A percentile compares a stretch with the other conserved stretches of the same genome.
Conservation (phyloP, 2,797 vertebrate species). For the Myotis myotis region DNA sequence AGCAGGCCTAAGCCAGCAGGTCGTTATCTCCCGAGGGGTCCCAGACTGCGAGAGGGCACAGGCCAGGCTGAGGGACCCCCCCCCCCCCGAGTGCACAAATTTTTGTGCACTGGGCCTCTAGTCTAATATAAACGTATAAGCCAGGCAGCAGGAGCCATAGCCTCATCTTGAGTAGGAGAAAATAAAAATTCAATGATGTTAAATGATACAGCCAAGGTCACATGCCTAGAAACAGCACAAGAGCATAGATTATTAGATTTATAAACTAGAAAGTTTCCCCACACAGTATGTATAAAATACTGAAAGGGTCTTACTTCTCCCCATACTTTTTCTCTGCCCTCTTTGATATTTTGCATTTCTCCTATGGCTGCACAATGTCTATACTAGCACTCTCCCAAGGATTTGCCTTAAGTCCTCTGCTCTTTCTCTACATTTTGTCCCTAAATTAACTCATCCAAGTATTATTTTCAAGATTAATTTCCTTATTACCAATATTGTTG, state of each 20-base stretch:
- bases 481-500: neutral
- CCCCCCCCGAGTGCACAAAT: too few species aligned
- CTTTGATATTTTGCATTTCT: neutral
- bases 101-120: too few species aligned
- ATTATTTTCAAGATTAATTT: neutral
- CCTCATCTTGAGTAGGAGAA: neutral
- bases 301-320: neutral
- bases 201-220: neutral
- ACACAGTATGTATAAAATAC: neutral
- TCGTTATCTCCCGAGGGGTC: too few species aligned
- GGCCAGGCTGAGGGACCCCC: too few species aligned
- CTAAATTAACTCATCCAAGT: neutral
- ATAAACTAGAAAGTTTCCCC: neutral
- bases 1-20: too few species aligned
- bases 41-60: too few species aligned
- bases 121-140: neutral
- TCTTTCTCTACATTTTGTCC: neutral
- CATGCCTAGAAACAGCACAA: neutral
- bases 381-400: neutral
- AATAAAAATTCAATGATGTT: neutral
- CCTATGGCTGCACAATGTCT: neutral
- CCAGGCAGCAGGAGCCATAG: neutral
- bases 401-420: neutral
- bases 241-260: neutral
- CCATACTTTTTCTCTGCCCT: neutral